Conservation (phyloP, 2,797 vertebrate species). For the Catostomus latipinnis region DNA sequence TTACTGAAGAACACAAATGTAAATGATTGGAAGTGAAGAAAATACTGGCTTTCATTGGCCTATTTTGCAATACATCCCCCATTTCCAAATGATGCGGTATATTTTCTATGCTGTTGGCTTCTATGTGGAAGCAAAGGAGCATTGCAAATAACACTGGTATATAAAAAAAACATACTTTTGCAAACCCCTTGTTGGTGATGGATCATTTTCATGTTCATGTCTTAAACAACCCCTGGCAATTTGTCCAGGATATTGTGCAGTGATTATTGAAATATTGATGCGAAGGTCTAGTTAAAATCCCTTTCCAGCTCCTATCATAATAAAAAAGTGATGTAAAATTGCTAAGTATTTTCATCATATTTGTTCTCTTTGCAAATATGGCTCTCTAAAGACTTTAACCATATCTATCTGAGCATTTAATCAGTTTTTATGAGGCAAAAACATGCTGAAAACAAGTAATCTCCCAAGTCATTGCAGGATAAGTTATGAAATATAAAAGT, state of each 20-base stretch:
- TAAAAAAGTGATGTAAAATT: constrained; percentile 4
- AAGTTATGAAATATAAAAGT: not conserved
- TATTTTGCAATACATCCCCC: not conserved
- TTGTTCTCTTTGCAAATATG: constrained; percentile 5
- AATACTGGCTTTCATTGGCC: no score
- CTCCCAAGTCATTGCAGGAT: not conserved
- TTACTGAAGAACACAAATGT: no score
- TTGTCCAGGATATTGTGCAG: constrained; percentile 1
- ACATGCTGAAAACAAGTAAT: constrained; percentile 5
- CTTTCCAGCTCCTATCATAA: not conserved
- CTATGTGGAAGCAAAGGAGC: not conserved
- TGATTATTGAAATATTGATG: constrained; percentile 40
- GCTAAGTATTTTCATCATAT: not conserved
- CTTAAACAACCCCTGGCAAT: constrained; percentile 26
- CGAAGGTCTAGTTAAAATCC: constrained; percentile 3
- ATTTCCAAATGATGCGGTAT: not conserved
- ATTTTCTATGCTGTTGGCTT: not conserved
- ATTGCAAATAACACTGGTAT: not conserved
- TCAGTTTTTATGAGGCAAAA: constrained; percentile 4
- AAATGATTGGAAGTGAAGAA: no score
- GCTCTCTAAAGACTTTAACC: not conserved
- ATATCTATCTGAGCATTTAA: not conserved
- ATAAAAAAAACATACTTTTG: not conserved
- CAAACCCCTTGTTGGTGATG: constrained; percentile 49
- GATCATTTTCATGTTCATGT: constrained; percentile 66